Base-by-base conservation (phyloP, 2,113 vertebrate species). In the Tetraodon nigroviridis region DNA sequence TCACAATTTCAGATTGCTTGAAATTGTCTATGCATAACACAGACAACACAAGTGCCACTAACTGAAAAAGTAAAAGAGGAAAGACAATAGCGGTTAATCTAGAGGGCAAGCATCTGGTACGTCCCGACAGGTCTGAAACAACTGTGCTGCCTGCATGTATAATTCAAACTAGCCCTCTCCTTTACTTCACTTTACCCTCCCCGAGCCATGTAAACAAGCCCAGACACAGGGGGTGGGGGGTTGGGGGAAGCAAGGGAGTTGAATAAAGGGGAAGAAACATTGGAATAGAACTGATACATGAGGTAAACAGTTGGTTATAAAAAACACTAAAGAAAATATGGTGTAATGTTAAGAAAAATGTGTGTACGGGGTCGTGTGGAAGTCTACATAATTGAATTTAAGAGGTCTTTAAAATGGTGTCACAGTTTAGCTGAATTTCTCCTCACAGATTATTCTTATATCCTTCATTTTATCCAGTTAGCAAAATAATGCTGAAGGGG, bases 151-250 rank as follows among this genome's bases (percentile, higher is more conserved):
- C 46, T 84, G 76, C 75, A 87, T 88, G 81, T 80, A 81, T 87
- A 85, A 89, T 89, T 87, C 55, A 85, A 58, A 76, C 56, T 59
- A 61, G 67, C 63, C 70, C 61, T 75, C 70, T 70, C 59, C 73
- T 71, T 47, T 78, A 71, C 50, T 77, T 67, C 15, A 45, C 44
- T n/a, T n/a, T 45, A 45, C 44, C 44, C 14, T 88, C 84, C 82
- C 74, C 67, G 62, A 82, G 87, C 86, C 79, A 85, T 88, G 82
- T 89, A 84, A 89, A 86, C 44, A 46, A 83, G 67, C 79, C 64
- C 76, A 86, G 79, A 78, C 80, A 71, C 52, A 60, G 73, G 71
- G 61, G 49, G 46, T 22, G 61, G 74, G 55, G 32, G 24, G 55
- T 58, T 44, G 45, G 46, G 51, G 37, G 61, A 49, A 62, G 62